A percentile compares a stretch with the other conserved stretches of the same genome.
These are phyloP conservation scores for Stenodema calcarata DNA, from an alignment of 2,888 invertebrate genomes.

Conservation along the genomic window DNA sequence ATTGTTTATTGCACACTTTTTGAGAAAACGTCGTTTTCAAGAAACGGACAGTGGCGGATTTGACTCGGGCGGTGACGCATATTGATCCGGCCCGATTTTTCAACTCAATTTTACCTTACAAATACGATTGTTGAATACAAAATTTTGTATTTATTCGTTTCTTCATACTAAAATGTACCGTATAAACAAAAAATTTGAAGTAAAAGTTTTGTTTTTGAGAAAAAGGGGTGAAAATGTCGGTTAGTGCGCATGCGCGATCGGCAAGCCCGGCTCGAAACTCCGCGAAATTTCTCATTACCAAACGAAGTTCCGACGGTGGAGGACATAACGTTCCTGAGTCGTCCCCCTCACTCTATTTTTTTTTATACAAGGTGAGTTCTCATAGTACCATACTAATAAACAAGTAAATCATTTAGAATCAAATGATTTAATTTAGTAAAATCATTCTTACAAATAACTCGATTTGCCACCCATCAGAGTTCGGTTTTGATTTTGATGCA, in stretches of 20 bases:
- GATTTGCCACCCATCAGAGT: too few species aligned
- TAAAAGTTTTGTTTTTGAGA: not conserved
- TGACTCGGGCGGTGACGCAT: not conserved
- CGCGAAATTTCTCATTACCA: not conserved
- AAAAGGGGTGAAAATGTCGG: not conserved
- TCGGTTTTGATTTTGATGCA: too few species aligned
- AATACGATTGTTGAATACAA: not conserved
- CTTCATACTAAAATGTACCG: not conserved
- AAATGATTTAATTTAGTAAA: too few species aligned
- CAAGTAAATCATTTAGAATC: too few species aligned
- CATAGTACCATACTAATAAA: too few species aligned
- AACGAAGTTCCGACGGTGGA: not conserved
- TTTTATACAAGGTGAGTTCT: not conserved
- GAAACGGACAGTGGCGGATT: not conserved
- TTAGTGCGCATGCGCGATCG: slow-evolving; percentile 4
- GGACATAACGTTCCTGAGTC: not conserved
- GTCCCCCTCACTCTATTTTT: not conserved
- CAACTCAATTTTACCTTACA: not conserved
- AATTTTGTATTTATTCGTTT: not conserved
- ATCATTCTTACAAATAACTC: too few species aligned
- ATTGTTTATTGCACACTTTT: not conserved
- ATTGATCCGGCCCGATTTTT: not conserved
- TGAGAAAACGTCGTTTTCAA: not conserved
- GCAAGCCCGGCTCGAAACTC: not conserved
- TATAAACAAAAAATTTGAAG: not conserved